A percentile compares a stretch with the other conserved stretches of the same genome.
Evolutionary conservation across 2,888 invertebrate genomes (phyloP).

Genomic region (Ferdinandea cuprea): DNA sequence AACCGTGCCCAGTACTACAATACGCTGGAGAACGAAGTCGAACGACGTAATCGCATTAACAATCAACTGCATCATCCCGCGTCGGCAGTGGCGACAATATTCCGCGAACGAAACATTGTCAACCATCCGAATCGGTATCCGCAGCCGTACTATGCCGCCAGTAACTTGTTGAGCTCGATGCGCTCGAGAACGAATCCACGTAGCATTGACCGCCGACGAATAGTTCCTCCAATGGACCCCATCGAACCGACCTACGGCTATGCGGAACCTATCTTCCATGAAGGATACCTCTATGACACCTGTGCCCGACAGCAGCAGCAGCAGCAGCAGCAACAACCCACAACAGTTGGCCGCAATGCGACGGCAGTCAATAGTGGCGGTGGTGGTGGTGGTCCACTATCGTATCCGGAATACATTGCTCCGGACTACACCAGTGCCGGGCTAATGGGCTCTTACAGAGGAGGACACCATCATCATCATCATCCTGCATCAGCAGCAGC

Average conservation of each 20-base stretch:
- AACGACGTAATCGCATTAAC: conserved; percentile 82
- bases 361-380: conserved; percentile 75
- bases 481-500: conserved; percentile 43
- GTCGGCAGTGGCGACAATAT: conserved; percentile 80
- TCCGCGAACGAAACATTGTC: conserved; percentile 79
- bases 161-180: conserved; percentile 77
- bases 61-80: conserved; percentile 80
- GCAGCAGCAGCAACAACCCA: conserved; percentile 59
- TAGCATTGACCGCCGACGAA: conserved; percentile 80
- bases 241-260: conserved; percentile 83
- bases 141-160: conserved; percentile 78
- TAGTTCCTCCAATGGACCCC: conserved; percentile 78
- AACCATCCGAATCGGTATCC: conserved; percentile 79
- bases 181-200: conserved; percentile 81
- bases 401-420: conserved; percentile 83
- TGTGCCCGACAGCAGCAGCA: conserved; percentile 75
- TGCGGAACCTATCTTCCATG: conserved; percentile 89
- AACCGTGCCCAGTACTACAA: conserved; percentile 79
- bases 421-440: conserved; percentile 77
- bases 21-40: conserved; percentile 81
- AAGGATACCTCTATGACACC: conserved; percentile 90
- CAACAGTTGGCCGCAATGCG: conserved; percentile 75
- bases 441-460: conserved; percentile 64
- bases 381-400: conserved; percentile 73
- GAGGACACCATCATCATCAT: conserved; percentile 64